Percentiles rank a stretch among this genome's conserved stretches.
These are phyloP conservation scores for Cephus sareptanus DNA, from an alignment of 2,888 invertebrate species.

Conservation along the genomic window DNA sequence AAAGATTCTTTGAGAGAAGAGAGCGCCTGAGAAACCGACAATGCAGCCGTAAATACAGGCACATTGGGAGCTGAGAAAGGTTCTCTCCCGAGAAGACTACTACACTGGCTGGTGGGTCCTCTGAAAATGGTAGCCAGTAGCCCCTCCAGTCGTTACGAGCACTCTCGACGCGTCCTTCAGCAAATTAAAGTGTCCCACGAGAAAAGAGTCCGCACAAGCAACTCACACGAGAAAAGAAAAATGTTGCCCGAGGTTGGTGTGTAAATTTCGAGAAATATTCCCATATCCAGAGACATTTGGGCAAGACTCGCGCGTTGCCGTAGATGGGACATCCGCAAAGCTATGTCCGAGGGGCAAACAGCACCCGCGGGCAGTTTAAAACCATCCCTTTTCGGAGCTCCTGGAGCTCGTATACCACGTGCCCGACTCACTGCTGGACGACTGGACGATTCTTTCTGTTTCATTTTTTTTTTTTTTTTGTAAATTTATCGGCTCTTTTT, in stretches of 20 bases:
- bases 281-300: neutral
- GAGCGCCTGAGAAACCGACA: neutral
- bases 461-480: neutral
- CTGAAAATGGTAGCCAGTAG: neutral
- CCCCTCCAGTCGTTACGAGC: neutral
- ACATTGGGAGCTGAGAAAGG: neutral
- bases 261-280: neutral
- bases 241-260: neutral
- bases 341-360: neutral
- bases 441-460: neutral
- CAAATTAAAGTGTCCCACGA: neutral
- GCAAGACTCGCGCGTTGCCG: neutral
- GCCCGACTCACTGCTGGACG: neutral
- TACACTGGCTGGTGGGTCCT: neutral
- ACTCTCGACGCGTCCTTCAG: neutral
- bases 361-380: neutral
- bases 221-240: neutral
- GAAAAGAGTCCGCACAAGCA: neutral
- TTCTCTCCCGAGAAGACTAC: neutral
- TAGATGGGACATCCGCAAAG: neutral
- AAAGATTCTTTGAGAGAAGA: neutral
- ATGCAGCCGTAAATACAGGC: neutral
- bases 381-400: neutral
- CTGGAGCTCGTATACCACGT: neutral
- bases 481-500: neutral